A percentile compares a stretch with the other conserved stretches of the same genome.
These are phyloP conservation scores for Phaenicophaeus curvirostris DNA, from an alignment of 2,797 vertebrate genomes.

Conservation along the genomic window DNA sequence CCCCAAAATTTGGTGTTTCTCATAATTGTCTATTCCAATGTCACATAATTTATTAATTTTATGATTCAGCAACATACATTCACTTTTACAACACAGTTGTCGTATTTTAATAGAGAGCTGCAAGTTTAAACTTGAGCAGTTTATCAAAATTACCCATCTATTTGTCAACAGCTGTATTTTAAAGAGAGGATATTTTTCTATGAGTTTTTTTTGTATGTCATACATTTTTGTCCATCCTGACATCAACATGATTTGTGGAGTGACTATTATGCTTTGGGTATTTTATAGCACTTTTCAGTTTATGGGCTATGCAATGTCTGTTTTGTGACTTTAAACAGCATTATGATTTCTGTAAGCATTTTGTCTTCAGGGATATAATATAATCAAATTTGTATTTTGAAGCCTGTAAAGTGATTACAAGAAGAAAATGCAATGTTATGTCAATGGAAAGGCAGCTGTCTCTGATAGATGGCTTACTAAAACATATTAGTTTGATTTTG, in stretches of 20 bases:
- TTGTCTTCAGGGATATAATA: conserved; percentile 62
- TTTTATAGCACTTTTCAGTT: not conserved
- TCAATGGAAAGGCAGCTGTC: conserved; percentile 47
- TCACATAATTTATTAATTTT: not conserved
- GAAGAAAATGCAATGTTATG: conserved; percentile 64
- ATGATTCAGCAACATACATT: not conserved
- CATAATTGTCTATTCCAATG: too few relatives aligned
- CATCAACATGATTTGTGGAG: not conserved
- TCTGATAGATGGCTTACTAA: conserved; percentile 68
- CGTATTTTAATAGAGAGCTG: not conserved
- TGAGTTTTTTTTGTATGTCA: not conserved
- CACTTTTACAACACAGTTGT: not conserved
- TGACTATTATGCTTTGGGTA: not conserved
- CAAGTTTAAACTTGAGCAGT: not conserved
- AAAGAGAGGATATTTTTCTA: not conserved
- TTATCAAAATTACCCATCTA: not conserved
- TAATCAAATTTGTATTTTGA: conserved; percentile 72
- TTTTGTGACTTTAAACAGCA: conserved; percentile 65
- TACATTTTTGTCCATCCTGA: not conserved
- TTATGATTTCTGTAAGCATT: conserved; percentile 71
- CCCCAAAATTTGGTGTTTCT: not conserved
- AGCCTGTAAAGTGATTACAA: conserved; percentile 64
- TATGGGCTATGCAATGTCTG: conserved; percentile 31
- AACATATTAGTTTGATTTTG: conserved; percentile 57
- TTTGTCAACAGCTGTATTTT: not conserved